These are phyloP conservation scores for Pampusana beccarii DNA, from an alignment of 2,113 vertebrate species.

Conservation along the genomic window DNA sequence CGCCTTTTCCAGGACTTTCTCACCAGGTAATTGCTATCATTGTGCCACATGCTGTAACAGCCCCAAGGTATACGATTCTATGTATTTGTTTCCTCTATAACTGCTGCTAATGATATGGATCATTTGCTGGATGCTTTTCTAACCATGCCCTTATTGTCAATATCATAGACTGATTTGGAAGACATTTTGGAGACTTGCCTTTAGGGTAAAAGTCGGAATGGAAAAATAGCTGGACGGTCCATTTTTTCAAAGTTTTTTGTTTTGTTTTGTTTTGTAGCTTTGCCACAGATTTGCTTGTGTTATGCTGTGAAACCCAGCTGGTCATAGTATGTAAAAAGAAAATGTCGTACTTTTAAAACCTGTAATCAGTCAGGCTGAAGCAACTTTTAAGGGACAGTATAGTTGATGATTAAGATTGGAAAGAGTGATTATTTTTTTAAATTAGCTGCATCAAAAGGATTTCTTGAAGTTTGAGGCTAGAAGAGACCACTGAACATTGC, in stretches of 20 bases:
- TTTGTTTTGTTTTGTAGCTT: neutral
- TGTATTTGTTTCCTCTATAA: neutral
- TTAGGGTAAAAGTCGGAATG: neutral
- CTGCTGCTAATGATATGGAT: neutral
- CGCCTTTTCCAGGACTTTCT: slow-evolving; percentile 86
- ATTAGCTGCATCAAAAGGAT: slow-evolving; percentile 16
- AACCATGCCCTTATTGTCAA: neutral
- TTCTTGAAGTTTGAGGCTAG: slow-evolving; percentile 38
- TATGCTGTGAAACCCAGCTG: slow-evolving; percentile 28
- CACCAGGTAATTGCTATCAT: slow-evolving; percentile 73
- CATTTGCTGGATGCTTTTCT: neutral
- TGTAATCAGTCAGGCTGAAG: neutral
- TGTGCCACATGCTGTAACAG: neutral
- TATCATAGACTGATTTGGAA: neutral
- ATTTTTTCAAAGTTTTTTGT: neutral
- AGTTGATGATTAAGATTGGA: neutral
- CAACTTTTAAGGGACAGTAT: neutral
- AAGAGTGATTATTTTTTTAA: slow-evolving; percentile 15
- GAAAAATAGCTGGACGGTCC: slow-evolving; percentile 4
- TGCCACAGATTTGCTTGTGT: neutral
- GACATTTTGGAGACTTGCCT: neutral
- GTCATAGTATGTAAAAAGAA: neutral
- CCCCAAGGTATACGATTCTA: neutral
- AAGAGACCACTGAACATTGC: slow-evolving; percentile 21
- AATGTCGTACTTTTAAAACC: neutral